Evolutionary conservation across 92 coral and sea anemone genomes (phyloP).

Genomic region (Muricea muricata): DNA sequence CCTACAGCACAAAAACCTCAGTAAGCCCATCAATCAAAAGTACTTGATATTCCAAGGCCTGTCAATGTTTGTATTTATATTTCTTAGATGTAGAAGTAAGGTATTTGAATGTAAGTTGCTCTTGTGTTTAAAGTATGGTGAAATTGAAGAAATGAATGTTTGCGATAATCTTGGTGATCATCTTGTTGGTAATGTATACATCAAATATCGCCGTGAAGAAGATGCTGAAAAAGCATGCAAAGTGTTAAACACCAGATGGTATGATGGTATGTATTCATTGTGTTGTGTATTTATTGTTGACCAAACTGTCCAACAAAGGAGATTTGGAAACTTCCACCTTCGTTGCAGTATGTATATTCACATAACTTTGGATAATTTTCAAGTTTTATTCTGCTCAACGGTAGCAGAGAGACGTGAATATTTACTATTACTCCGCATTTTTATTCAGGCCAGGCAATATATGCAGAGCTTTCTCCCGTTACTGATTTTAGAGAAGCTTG

Average conservation of each 20-base stretch:
- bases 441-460: conserved; percentile 87
- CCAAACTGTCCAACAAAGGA: neutral
- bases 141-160: conserved; percentile 99
- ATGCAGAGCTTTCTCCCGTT: conserved; percentile 98
- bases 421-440: too few relatives aligned
- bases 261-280: conserved; percentile 78
- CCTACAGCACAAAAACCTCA: too few relatives aligned
- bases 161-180: conserved; percentile 99
- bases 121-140: conserved; percentile 79
- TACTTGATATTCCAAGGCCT: too few relatives aligned
- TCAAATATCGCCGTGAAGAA: conserved; percentile 98
- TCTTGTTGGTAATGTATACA: conserved; percentile 97
- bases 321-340: too few relatives aligned
- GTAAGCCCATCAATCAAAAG: too few relatives aligned
- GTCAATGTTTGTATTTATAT: too few relatives aligned
- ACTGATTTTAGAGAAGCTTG: conserved; percentile 99
- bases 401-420: too few relatives aligned
- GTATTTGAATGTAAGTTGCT: too few relatives aligned
- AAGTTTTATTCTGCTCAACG: too few relatives aligned
- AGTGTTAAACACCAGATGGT: conserved; percentile 94
- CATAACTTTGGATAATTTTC: too few relatives aligned
- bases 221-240: conserved; percentile 98
- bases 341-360: neutral
- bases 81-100: too few relatives aligned
- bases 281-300: neutral